phyloP scores from a whole-genome alignment of 1,140 invertebrate genomes.

The Drosophila takahashii region DNA sequence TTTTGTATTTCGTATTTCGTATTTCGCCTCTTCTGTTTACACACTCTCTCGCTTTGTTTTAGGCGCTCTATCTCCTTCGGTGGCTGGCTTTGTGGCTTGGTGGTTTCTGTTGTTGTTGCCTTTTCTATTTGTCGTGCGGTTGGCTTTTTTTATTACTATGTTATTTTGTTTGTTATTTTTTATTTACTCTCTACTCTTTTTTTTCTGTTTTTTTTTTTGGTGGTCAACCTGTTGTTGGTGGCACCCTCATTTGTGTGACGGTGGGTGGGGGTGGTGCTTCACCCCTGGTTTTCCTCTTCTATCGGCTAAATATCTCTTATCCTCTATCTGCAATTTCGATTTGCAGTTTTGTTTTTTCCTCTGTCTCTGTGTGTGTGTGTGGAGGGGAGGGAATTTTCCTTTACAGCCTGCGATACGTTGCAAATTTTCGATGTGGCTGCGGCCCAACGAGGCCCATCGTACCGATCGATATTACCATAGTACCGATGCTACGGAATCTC shows the following conservation, averaged over 20 bases:
- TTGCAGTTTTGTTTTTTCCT: background rate
- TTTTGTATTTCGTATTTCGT: constrained; percentile 5
- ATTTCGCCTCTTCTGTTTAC: constrained; percentile 14
- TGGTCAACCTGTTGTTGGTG: constrained; percentile 37
- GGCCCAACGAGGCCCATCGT: constrained; percentile 59
- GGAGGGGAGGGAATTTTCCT: constrained; percentile 5
- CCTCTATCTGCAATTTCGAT: background rate
- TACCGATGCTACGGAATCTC: constrained; percentile 4
- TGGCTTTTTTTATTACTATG: constrained; percentile 24
- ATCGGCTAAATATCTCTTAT: background rate
- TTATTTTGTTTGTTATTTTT: constrained; percentile 6
- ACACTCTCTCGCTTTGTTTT: constrained; percentile 14
- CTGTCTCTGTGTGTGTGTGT: background rate
- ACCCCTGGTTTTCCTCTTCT: constrained; percentile 1
- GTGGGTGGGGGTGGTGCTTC: constrained; percentile 27
- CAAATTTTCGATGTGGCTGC: constrained; percentile 49
- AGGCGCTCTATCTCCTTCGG: constrained; percentile 26
- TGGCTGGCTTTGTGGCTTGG: constrained; percentile 37
- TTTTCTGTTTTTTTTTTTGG: constrained; percentile 12
- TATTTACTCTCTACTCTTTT: too few relatives aligned
- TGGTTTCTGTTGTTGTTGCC: constrained; percentile 34
- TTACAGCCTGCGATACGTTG: constrained; percentile 33
- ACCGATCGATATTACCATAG: constrained; percentile 48
- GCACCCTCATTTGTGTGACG: constrained; percentile 46
- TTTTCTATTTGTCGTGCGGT: constrained; percentile 35